These are phyloP conservation scores for Trichosurus vulpecula DNA, from an alignment of 2,797 vertebrate species.

Conservation along the genomic window DNA sequence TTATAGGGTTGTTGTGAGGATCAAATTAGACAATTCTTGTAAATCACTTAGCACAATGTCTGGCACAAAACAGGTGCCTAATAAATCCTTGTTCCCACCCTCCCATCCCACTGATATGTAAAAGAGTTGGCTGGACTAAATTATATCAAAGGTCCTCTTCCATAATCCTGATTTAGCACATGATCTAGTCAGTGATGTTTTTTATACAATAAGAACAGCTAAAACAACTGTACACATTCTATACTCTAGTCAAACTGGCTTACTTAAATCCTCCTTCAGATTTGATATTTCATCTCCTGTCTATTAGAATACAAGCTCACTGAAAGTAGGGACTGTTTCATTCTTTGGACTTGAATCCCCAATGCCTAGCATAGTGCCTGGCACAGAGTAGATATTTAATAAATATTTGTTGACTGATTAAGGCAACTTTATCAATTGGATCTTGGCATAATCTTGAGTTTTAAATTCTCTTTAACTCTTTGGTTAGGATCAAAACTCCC, in stretches of 20 bases:
- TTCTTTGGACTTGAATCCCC: neutral
- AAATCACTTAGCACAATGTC: neutral
- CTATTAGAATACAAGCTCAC: neutral
- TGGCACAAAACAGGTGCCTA: neutral
- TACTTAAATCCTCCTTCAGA: neutral
- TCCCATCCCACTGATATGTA: neutral
- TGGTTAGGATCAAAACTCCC: neutral
- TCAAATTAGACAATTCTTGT: neutral
- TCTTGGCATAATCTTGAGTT: neutral
- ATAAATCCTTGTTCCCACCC: neutral
- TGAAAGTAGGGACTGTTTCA: neutral
- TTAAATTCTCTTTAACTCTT: neutral
- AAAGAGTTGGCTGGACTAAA: neutral
- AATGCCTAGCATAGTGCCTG: neutral
- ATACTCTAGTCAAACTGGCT: neutral
- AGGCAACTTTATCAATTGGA: neutral
- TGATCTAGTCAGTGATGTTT: neutral
- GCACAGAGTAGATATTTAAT: neutral
- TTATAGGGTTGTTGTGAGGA: neutral
- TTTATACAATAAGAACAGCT: neutral
- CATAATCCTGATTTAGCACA: neutral
- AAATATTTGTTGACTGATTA: neutral
- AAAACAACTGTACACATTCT: neutral
- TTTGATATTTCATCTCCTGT: too few species aligned
- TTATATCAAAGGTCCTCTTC: neutral